Evolutionary conservation across 2,113 vertebrate species (phyloP).

Genomic region (Pantherophis guttatus): DNA sequence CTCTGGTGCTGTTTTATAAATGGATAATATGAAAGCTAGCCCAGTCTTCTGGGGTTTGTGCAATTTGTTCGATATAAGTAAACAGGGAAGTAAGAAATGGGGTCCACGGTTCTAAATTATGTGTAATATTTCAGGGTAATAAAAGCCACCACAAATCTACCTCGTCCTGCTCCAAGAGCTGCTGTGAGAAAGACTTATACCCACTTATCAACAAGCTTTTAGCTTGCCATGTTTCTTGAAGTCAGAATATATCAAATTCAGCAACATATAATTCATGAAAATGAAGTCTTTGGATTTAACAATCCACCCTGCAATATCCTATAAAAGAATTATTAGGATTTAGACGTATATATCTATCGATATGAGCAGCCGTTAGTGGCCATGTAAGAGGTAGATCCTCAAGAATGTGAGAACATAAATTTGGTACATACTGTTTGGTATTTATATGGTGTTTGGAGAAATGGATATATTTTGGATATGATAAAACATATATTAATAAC

Average conservation of each 20-base stretch:
- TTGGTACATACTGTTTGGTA: background rate
- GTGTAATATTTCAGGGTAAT: background rate
- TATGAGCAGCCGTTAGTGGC: background rate
- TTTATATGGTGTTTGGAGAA: background rate
- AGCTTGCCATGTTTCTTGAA: background rate
- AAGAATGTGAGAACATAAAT: background rate
- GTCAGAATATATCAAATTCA: background rate
- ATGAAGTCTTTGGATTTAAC: background rate
- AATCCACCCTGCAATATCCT: background rate
- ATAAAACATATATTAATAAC: background rate
- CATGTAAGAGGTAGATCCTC: background rate
- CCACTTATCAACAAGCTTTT: background rate
- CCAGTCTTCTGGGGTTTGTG: background rate
- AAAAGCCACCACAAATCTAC: background rate
- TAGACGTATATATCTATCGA: background rate
- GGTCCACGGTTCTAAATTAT: background rate
- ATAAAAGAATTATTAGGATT: background rate
- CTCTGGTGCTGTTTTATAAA: background rate
- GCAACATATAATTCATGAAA: background rate
- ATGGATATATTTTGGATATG: background rate
- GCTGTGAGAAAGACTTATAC: background rate
- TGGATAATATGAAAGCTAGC: background rate
- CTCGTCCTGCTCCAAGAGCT: background rate
- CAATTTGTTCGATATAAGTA: background rate
- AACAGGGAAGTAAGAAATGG: background rate